phyloP scores from a whole-genome alignment of 1,140 invertebrate species.

The Whitmania pigra region DNA sequence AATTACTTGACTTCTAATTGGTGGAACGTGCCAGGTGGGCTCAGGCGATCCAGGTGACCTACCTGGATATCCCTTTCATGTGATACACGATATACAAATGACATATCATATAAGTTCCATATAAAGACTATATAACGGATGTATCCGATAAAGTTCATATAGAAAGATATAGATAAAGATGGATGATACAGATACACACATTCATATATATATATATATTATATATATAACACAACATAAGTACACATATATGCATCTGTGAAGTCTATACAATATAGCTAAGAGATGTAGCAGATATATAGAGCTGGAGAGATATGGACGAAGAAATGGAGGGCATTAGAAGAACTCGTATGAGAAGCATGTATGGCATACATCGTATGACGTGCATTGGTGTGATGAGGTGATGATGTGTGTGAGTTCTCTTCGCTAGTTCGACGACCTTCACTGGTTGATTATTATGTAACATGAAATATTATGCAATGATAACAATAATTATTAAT shows the following conservation, averaged over 20 bases:
- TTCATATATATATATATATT: too few species aligned
- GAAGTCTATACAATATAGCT: not conserved
- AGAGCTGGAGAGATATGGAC: too few species aligned
- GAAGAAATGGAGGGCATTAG: not conserved
- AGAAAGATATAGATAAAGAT: not conserved
- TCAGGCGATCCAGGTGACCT: too few species aligned
- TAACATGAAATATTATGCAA: too few species aligned
- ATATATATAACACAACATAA: not conserved
- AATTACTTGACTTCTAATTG: not conserved
- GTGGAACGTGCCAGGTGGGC: not conserved
- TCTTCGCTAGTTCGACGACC: not conserved
- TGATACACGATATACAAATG: not conserved
- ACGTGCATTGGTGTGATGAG: not conserved
- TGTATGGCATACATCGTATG: too few species aligned
- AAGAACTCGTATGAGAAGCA: not conserved
- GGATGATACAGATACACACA: not conserved
- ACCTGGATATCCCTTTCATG: not conserved
- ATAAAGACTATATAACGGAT: not conserved
- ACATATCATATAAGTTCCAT: not conserved
- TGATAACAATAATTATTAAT: not conserved
- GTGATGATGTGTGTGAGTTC: not conserved
- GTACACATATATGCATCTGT: not conserved
- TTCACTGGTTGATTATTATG: not conserved
- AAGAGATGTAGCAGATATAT: too few species aligned
- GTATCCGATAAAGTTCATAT: not conserved